Conservation (phyloP, 2,797 vertebrate species). For the Melopsittacus undulatus region DNA sequence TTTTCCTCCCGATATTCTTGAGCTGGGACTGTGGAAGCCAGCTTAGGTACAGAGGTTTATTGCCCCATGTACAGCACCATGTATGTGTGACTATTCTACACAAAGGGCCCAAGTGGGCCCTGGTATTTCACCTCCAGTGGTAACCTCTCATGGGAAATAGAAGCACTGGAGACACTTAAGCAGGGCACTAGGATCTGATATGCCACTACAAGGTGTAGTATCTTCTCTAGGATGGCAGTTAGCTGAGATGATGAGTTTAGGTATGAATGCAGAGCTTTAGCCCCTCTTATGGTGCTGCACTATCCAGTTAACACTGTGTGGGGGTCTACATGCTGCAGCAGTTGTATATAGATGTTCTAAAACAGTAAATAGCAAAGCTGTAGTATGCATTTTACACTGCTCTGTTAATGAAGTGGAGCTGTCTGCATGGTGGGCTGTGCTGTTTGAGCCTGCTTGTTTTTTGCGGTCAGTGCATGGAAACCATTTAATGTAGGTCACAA, state of each 20-base stretch:
- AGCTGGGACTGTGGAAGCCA: background rate
- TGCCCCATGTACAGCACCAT: background rate
- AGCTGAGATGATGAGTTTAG: background rate
- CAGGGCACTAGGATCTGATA: background rate
- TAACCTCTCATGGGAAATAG: background rate
- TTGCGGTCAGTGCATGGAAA: background rate
- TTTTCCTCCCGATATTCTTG: background rate
- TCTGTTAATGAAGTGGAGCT: background rate
- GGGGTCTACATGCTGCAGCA: background rate
- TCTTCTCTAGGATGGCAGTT: background rate
- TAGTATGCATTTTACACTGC: background rate
- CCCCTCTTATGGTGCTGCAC: background rate
- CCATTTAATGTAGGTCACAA: conserved; percentile 28
- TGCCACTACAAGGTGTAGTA: accelerated
- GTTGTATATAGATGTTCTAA: background rate
- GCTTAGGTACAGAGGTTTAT: background rate
- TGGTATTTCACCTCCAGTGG: background rate
- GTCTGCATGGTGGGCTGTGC: background rate
- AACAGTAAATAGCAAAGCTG: background rate
- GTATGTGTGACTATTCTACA: background rate
- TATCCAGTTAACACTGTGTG: background rate
- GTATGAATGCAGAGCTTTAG: background rate
- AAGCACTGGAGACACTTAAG: background rate
- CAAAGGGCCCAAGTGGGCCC: accelerated
- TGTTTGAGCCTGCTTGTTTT: background rate